Percentiles rank a stretch among this genome's conserved stretches.
phyloP scores from a whole-genome alignment of 2,888 invertebrate species.

The Tineola bisselliella region DNA sequence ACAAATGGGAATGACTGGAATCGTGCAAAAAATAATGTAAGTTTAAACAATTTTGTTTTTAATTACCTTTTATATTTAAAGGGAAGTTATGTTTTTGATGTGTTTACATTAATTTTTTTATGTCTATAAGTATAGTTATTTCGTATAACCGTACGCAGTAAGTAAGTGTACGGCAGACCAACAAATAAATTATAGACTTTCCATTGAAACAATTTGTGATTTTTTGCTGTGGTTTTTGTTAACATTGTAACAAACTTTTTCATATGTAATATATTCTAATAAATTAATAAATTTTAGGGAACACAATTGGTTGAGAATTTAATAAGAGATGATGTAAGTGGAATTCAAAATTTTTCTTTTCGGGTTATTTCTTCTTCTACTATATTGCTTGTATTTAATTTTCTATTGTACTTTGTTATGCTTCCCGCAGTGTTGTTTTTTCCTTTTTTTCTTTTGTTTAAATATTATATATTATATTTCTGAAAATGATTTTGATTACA shows the following conservation, averaged over 20 bases:
- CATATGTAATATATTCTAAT: background rate
- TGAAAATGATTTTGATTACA: slow-evolving; percentile 13
- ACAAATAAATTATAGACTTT: background rate
- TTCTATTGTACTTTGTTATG: background rate
- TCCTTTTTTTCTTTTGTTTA: background rate
- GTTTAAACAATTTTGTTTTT: background rate
- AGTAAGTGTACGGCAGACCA: too few relatives aligned
- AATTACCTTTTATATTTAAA: too few relatives aligned
- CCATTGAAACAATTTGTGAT: background rate
- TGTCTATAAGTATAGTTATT: too few relatives aligned
- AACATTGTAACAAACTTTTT: background rate
- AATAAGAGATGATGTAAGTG: slow-evolving; percentile 22
- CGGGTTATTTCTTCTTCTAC: slow-evolving; percentile 18
- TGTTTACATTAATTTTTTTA: too few relatives aligned
- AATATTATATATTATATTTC: background rate
- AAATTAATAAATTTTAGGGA: slow-evolving; percentile 20
- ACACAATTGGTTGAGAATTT: slow-evolving; percentile 20
- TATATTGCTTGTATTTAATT: slow-evolving; percentile 2
- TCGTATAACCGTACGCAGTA: too few relatives aligned
- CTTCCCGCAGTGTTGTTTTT: background rate
- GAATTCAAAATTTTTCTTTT: slow-evolving; percentile 18
- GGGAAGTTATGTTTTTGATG: too few relatives aligned
- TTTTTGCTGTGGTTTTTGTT: background rate
- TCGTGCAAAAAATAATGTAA: background rate
- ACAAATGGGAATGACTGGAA: background rate